These are phyloP conservation scores for Gastracanthus pulcherrimus DNA, from an alignment of 2,888 invertebrate species.

Conservation along the genomic window DNA sequence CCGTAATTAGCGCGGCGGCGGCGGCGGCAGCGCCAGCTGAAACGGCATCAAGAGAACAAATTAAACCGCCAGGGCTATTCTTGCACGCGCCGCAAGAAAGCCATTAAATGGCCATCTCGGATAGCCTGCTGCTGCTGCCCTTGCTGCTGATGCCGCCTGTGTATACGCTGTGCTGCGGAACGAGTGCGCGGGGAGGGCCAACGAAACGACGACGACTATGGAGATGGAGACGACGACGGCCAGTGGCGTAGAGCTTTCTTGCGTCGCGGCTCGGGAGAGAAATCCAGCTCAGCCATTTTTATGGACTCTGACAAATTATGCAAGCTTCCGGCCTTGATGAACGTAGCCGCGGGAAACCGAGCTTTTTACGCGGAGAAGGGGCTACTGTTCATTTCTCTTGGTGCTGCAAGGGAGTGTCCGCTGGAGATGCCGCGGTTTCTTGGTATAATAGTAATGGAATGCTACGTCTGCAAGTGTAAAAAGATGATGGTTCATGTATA, in stretches of 20 bases:
- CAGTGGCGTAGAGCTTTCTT: conserved; percentile 13
- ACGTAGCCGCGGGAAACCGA: not conserved
- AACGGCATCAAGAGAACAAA: conserved; percentile 44
- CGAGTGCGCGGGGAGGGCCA: not conserved
- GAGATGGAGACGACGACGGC: not conserved
- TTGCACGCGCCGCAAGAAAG: conserved; percentile 48
- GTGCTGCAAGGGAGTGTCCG: not conserved
- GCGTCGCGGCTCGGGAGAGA: not conserved
- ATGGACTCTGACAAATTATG: conserved; percentile 42
- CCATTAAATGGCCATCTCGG: conserved; percentile 51
- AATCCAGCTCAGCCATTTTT: conserved; percentile 35
- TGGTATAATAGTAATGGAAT: conserved; percentile 26
- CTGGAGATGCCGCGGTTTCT: not conserved
- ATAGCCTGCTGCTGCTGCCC: too few relatives aligned
- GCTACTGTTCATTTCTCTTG: not conserved
- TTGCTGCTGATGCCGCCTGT: not conserved
- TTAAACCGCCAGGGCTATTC: conserved; percentile 48
- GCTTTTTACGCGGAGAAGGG: conserved; percentile 19
- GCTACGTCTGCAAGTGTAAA: not conserved
- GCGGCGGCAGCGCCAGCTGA: too few relatives aligned
- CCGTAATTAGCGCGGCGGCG: conserved; percentile 52
- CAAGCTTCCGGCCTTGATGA: conserved; percentile 44
- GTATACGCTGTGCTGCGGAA: too few relatives aligned
- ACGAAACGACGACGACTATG: not conserved
- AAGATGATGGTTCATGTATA: not conserved